Base-by-base conservation (phyloP, 2,888 invertebrate species). In the Brachypalpus laphriformis region DNA sequence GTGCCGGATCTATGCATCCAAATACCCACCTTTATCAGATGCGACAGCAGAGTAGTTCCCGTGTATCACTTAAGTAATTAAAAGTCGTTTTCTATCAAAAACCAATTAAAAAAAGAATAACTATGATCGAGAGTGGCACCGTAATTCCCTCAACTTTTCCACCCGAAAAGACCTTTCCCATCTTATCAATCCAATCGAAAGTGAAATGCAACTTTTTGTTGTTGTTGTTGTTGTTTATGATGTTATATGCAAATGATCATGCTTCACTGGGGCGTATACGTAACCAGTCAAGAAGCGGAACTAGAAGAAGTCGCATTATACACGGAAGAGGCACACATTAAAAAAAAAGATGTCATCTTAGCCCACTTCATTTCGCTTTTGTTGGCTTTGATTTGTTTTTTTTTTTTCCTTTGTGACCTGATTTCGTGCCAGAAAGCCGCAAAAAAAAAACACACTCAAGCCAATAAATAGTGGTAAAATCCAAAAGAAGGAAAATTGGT, bases 211-310 rank as follows among this genome's bases (percentile, higher is more conserved):
- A 49, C 71, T 42, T 31, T 57, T 6, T 45, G 42, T 11, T 11
- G 4, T 56, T 20, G 0, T 72, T 22, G 11, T 9, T 3, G 11
- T 11, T 40, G 5, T 61, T 16, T 54, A 18, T 42, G 40, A 61
- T 70, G 28, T 42, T 61, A 51, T 68, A 83, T 63, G 77, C 77
- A 77, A 82, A 72, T 61, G 74, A 78, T 51, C 72, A 61, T 68
- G 82, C 61, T 74, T 78, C 82, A 83, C 78, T 83, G 82, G 82
- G 82, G 78, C 78, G 78, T 83, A 83, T 78, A 78, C 82, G 82
- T 83, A 83, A 83, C 82, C 78, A 72, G 25, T 18, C 61, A 78
- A 83, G 63, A 78, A 83, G 82, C 82, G 82, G 82, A 83, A 83
- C 82, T 83, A 74, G 63, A 77, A 77, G 77, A 57, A 71, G 7